Conservation (phyloP, 2,113 vertebrate genomes). For the Mus pahari region DNA sequence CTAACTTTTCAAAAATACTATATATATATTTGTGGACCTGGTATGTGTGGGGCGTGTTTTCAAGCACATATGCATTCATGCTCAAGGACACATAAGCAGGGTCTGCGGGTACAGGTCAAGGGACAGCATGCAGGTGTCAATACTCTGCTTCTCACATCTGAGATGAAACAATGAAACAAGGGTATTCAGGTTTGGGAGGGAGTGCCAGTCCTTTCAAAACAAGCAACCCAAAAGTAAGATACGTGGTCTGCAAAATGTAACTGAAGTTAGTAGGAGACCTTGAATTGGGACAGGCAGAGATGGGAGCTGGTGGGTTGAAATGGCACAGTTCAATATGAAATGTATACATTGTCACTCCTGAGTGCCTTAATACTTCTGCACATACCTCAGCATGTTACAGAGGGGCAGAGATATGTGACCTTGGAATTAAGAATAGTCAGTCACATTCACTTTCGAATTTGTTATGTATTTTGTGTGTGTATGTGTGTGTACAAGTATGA, state of each 20-base stretch:
- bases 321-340: neutral
- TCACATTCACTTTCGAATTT: neutral
- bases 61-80: too few relatives aligned
- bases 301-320: neutral
- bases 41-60: neutral
- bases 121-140: neutral
- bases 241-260: neutral
- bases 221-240: neutral
- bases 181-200: neutral
- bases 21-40: neutral
- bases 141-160: neutral
- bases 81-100: neutral
- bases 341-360: neutral
- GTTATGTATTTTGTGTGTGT: neutral
- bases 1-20: neutral
- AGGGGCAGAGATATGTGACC: constrained; percentile 21
- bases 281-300: neutral
- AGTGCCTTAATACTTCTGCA: neutral
- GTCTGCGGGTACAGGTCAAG: neutral
- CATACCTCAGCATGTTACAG: neutral
- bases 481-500: neutral
- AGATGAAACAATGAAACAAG: too few relatives aligned
- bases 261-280: neutral
- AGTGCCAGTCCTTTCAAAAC: neutral
- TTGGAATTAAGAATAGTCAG: neutral